Evolutionary conservation across 2,797 vertebrate species (phyloP).

Genomic region (Hydrolagus colliei): DNA sequence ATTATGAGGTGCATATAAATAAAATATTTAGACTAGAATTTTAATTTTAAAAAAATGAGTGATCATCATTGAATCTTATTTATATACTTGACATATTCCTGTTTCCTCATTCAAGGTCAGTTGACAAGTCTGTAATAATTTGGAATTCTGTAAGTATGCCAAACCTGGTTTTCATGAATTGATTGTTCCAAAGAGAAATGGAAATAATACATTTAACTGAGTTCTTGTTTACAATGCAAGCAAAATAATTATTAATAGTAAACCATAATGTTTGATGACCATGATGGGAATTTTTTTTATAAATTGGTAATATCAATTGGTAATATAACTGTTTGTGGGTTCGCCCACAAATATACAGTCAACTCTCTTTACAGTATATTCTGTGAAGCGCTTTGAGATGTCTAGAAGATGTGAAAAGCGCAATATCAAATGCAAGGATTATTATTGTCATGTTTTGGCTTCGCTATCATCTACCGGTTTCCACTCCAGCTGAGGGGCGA

Average conservation of each 20-base stretch:
- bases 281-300: background rate
- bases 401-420: too few species aligned
- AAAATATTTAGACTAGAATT: background rate
- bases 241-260: background rate
- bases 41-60: background rate
- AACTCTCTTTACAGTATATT: too few species aligned
- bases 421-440: too few species aligned
- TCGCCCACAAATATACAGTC: too few species aligned
- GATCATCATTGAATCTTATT: background rate
- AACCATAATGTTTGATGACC: background rate
- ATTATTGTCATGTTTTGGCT: too few species aligned
- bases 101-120: constrained; percentile 61
- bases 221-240: background rate
- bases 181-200: background rate
- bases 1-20: background rate
- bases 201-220: background rate
- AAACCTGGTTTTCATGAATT: background rate
- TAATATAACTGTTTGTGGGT: too few species aligned
- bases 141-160: constrained; percentile 65
- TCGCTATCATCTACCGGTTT: too few species aligned
- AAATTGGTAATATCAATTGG: too few species aligned
- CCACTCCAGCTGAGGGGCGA: too few species aligned
- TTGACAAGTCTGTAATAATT: constrained; percentile 74
- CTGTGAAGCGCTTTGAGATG: too few species aligned
- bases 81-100: background rate